These are phyloP conservation scores for Ochotona curzoniae DNA, from an alignment of 2,113 vertebrate species.

Conservation along the genomic window DNA sequence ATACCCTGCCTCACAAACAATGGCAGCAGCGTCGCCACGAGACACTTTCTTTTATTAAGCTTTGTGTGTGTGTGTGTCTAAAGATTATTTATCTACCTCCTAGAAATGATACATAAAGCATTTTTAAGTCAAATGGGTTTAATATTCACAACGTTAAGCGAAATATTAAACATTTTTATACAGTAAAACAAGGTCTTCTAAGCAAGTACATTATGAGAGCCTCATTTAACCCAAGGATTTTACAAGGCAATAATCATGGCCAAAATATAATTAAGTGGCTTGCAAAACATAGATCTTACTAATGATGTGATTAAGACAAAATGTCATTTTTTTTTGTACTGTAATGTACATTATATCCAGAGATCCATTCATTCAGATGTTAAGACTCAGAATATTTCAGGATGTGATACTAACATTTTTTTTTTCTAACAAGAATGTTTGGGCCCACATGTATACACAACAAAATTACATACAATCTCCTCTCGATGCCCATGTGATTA, in stretches of 20 bases:
- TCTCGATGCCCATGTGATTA: too few relatives aligned
- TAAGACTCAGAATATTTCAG: not conserved
- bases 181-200: not conserved
- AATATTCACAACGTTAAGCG: not conserved
- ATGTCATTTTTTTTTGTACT: not conserved
- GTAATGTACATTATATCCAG: not conserved
- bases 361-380: not conserved
- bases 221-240: not conserved
- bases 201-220: not conserved
- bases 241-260: not conserved
- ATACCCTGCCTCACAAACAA: not conserved
- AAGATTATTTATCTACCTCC: not conserved
- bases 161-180: not conserved
- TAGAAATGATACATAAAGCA: not conserved
- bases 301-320: not conserved
- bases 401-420: not conserved
- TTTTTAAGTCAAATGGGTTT: not conserved
- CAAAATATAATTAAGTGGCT: not conserved
- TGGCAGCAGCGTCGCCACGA: slow-evolving; percentile 27
- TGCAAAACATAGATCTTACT: not conserved
- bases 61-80: not conserved
- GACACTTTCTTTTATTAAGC: not conserved
- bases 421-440: not conserved
- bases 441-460: not conserved
- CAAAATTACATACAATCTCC: not conserved